A percentile compares a stretch with the other conserved stretches of the same genome.
These are phyloP conservation scores for Conus ventricosus DNA, from an alignment of 1,140 invertebrate species.

Conservation along the genomic window DNA sequence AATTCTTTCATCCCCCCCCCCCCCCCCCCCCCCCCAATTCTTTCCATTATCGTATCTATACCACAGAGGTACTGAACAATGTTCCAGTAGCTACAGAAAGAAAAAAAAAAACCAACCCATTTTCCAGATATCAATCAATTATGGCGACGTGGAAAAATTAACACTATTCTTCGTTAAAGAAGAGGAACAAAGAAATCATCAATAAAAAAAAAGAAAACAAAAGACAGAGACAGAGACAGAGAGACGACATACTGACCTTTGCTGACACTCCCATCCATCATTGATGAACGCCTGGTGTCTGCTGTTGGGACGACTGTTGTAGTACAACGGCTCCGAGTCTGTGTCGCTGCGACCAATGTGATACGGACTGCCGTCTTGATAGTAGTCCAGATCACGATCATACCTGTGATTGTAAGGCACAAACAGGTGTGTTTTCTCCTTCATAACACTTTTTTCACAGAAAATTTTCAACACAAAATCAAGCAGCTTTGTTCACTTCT, in stretches of 20 bases:
- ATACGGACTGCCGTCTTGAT: slow-evolving; percentile 59
- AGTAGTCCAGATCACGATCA: slow-evolving; percentile 56
- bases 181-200: no score
- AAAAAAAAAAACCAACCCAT: background rate
- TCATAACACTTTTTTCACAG: no score
- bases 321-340: slow-evolving; percentile 88
- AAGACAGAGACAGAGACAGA: no score
- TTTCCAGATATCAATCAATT: no score
- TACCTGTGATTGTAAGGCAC: slow-evolving; percentile 41
- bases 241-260: background rate
- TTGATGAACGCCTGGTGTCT: slow-evolving; percentile 61
- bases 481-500: no score
- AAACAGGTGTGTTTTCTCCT: background rate
- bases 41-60: no score
- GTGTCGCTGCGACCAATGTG: slow-evolving; percentile 73
- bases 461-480: no score
- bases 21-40: no score
- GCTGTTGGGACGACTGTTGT: slow-evolving; percentile 87
- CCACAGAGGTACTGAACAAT: background rate
- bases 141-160: no score
- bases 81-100: background rate
- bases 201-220: background rate
- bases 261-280: slow-evolving; percentile 66
- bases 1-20: no score
- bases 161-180: no score